phyloP scores from a whole-genome alignment of 1,140 invertebrate genomes.

The Trichoplusia ni region DNA sequence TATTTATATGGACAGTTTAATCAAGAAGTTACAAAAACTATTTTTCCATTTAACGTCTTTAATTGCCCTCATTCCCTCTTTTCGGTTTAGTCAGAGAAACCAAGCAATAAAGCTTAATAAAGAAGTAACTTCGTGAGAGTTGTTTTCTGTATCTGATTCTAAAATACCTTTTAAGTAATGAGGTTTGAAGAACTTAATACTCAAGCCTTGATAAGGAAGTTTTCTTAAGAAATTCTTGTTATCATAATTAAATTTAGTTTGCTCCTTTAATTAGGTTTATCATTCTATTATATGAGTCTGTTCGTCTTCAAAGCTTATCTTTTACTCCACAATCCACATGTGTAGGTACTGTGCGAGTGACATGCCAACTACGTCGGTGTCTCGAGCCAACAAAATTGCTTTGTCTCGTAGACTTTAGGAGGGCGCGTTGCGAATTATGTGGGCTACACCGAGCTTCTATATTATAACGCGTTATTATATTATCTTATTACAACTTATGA shows the following conservation, averaged over 20 bases:
- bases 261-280: not conserved
- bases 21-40: too few species aligned
- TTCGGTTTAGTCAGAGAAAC: too few species aligned
- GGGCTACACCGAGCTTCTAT: constrained; percentile 35
- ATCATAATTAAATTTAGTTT: too few species aligned
- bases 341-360: constrained; percentile 54
- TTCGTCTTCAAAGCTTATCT: constrained; percentile 50
- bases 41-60: too few species aligned
- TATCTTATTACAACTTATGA: constrained; percentile 30
- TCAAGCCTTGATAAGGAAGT: not conserved
- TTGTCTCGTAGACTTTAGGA: constrained; percentile 57
- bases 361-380: constrained; percentile 55
- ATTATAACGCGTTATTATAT: constrained; percentile 42
- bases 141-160: too few species aligned
- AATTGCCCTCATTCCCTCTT: too few species aligned
- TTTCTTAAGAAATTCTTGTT: not conserved
- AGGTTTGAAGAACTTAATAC: not conserved
- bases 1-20: too few species aligned
- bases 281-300: not conserved
- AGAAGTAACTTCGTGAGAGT: too few species aligned
- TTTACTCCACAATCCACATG: constrained; percentile 47
- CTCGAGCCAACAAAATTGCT: constrained; percentile 63
- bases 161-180: not conserved
- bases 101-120: too few species aligned
- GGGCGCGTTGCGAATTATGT: constrained; percentile 48